Conservation (phyloP, 30 jellyfish, hydroid and myxozoan species). For the Pseudorhiza aurosa region DNA sequence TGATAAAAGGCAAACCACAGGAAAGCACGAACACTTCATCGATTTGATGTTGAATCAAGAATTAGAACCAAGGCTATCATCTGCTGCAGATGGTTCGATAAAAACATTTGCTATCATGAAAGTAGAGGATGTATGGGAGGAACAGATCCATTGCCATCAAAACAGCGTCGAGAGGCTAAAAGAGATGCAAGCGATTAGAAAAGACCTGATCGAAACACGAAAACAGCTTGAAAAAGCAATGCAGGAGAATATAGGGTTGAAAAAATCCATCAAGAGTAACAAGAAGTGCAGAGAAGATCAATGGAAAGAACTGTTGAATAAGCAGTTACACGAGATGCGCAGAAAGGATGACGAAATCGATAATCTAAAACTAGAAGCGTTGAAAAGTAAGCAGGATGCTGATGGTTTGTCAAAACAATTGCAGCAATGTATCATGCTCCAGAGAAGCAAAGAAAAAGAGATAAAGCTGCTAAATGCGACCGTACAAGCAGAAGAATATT, state of each 20-base stretch:
- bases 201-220: conserved; percentile 2
- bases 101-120: conserved; percentile 30
- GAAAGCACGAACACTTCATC: conserved; percentile 1
- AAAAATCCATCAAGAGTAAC: neutral
- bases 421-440: neutral
- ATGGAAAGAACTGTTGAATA: neutral
- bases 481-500: conserved; percentile 29
- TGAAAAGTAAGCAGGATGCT: neutral
- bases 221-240: conserved; percentile 28
- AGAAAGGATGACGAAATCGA: conserved; percentile 8
- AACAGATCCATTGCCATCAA: conserved; percentile 38
- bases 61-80: no score
- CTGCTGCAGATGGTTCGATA: neutral
- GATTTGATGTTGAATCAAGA: neutral
- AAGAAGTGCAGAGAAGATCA: neutral
- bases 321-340: neutral
- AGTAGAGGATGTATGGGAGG: conserved; percentile 34
- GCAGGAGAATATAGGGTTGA: conserved; percentile 23
- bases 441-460: conserved; percentile 10
- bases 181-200: conserved; percentile 36
- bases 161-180: conserved; percentile 21
- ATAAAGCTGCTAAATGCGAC: conserved; percentile 5
- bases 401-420: conserved; percentile 5
- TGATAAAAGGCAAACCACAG: neutral
- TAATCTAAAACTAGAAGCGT: neutral